Evolutionary conservation across 2,888 invertebrate species (phyloP).

Genomic region (Morinoia aosen): DNA sequence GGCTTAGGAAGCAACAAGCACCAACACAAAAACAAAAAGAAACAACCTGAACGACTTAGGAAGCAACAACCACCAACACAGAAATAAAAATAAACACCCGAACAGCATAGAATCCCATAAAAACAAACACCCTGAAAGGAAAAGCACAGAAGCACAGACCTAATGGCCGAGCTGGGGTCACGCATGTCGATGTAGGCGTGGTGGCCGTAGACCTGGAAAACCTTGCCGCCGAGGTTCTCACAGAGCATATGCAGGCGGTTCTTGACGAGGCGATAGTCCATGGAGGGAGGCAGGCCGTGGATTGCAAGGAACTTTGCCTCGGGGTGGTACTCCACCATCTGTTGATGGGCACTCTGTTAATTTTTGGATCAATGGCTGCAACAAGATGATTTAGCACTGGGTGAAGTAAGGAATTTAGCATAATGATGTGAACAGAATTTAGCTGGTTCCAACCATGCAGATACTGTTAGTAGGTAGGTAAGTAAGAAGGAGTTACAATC

Average conservation of each 20-base stretch:
- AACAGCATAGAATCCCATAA: background rate
- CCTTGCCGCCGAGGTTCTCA: constrained; percentile 51
- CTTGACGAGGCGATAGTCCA: constrained; percentile 45
- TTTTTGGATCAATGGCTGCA: background rate
- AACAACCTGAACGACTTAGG: background rate
- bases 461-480: too few species aligned
- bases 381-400: background rate
- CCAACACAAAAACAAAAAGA: background rate
- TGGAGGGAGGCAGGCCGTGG: constrained; percentile 8
- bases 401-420: background rate
- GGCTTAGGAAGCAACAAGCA: too few species aligned
- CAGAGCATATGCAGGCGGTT: constrained; percentile 50
- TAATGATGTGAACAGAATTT: background rate
- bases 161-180: constrained; percentile 41
- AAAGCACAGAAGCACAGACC: background rate
- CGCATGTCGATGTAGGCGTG: constrained; percentile 54
- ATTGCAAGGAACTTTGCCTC: constrained; percentile 48
- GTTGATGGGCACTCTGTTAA: background rate
- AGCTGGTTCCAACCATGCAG: background rate
- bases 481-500: background rate
- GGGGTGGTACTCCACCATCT: constrained; percentile 47
- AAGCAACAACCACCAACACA: background rate
- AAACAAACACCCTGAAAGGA: background rate
- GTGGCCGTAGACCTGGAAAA: constrained; percentile 49
- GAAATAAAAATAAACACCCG: background rate